These are phyloP conservation scores for Cotesia glomerata DNA, from an alignment of 1,140 invertebrate genomes.

Conservation along the genomic window DNA sequence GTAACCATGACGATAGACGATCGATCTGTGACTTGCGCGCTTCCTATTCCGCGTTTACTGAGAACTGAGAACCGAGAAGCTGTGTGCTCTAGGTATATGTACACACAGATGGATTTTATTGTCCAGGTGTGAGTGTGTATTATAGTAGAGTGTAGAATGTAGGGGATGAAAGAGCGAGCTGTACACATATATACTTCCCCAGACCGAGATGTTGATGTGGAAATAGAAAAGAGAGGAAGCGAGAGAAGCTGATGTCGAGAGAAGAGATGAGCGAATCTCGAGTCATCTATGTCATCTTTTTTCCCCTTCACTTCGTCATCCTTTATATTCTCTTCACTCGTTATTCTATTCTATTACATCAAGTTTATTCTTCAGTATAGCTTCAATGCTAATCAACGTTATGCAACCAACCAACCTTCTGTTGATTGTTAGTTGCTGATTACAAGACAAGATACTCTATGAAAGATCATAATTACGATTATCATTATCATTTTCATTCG, in stretches of 20 bases:
- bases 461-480: too few relatives aligned
- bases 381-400: too few relatives aligned
- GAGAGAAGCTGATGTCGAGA: neutral
- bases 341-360: too few relatives aligned
- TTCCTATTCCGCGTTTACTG: slow-evolving; percentile 14
- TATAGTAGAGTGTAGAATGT: neutral
- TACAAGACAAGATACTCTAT: too few relatives aligned
- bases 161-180: neutral
- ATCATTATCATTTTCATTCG: too few relatives aligned
- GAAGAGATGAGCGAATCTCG: neutral
- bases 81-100: neutral
- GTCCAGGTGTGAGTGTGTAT: neutral
- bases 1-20: slow-evolving; percentile 58
- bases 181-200: neutral
- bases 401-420: too few relatives aligned
- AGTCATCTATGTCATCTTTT: slow-evolving; percentile 4
- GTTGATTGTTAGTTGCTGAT: too few relatives aligned
- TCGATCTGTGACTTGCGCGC: slow-evolving; percentile 54
- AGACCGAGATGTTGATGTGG: neutral
- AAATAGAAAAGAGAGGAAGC: neutral
- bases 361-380: too few relatives aligned
- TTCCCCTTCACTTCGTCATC: neutral
- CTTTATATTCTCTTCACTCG: neutral
- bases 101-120: neutral
- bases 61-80: neutral